Percentiles rank a stretch among this genome's conserved stretches.
Conservation (phyloP, 2,888 invertebrate genomes). For the Microctonus aethiopoides region DNA sequence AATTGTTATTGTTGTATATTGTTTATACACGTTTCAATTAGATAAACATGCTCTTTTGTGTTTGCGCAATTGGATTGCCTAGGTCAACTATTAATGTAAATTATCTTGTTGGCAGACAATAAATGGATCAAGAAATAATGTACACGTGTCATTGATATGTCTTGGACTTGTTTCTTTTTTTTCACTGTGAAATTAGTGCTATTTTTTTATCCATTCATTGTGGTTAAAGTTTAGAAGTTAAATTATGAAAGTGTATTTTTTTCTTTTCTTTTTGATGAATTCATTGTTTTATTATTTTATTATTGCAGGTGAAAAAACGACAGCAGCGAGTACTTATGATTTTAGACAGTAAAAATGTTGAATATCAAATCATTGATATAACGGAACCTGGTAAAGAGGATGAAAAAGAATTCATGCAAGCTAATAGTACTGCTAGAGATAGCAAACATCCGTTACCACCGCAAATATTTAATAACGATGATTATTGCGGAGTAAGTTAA, state of each 20-base stretch:
- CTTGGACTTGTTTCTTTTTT: neutral
- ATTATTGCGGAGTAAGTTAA: slow-evolving; percentile 88
- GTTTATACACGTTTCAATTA: neutral
- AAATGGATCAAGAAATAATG: neutral
- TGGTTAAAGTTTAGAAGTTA: no score
- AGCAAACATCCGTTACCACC: slow-evolving; percentile 89
- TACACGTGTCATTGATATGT: slow-evolving; percentile 21
- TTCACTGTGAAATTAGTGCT: neutral
- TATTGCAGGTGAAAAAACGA: slow-evolving; percentile 89
- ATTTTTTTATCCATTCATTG: no score
- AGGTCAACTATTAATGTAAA: slow-evolving; percentile 28
- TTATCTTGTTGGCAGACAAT: slow-evolving; percentile 18
- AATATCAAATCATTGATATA: slow-evolving; percentile 92
- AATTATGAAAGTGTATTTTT: neutral
- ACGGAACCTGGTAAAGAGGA: slow-evolving; percentile 91
- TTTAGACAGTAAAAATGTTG: slow-evolving; percentile 89
- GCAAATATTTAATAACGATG: slow-evolving; percentile 92
- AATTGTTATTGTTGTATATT: neutral
- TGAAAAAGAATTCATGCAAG: slow-evolving; percentile 93
- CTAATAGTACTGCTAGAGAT: slow-evolving; percentile 81
- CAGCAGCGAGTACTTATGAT: slow-evolving; percentile 95
- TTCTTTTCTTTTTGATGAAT: neutral
- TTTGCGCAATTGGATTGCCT: slow-evolving; percentile 20
- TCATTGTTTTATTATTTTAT: neutral
- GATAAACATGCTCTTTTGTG: neutral